Evolutionary conservation across 2,888 invertebrate species (phyloP).

Genomic region (Cephonodes hylas): DNA sequence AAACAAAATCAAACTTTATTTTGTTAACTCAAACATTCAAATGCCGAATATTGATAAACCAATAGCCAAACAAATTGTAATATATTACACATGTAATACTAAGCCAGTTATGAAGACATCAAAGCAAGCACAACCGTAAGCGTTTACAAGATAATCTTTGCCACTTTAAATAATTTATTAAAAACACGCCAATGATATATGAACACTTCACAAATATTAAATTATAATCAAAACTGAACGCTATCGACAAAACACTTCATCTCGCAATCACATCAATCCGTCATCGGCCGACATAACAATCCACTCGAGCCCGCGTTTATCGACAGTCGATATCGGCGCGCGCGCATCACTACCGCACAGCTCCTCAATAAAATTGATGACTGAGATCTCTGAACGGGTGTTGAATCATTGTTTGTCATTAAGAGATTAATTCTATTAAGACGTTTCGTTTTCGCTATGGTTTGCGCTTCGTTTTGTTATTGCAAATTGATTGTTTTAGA

Average conservation of each 20-base stretch:
- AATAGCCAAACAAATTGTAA: too few species aligned
- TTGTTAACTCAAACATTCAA: too few species aligned
- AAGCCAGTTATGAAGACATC: background rate
- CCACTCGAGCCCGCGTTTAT: background rate
- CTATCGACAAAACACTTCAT: constrained; percentile 1
- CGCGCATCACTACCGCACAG: background rate
- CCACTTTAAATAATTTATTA: background rate
- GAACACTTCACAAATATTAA: background rate
- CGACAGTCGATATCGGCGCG: constrained; percentile 7
- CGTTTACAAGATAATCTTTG: background rate
- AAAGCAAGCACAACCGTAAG: background rate
- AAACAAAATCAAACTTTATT: too few species aligned
- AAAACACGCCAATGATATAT: background rate
- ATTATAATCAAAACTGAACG: background rate
- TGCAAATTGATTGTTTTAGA: background rate
- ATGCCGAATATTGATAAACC: too few species aligned
- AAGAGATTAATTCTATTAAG: constrained; percentile 1
- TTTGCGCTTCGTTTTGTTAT: background rate
- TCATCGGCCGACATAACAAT: constrained; percentile 1
- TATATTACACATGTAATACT: too few species aligned
- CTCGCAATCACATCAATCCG: constrained; percentile 7
- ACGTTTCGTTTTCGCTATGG: background rate
- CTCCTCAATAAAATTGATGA: constrained; percentile 6
- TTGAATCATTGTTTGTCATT: constrained; percentile 10
- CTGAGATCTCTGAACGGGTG: constrained; percentile 5